phyloP scores from a whole-genome alignment of 2,797 vertebrate species.

The Clamator glandarius region DNA sequence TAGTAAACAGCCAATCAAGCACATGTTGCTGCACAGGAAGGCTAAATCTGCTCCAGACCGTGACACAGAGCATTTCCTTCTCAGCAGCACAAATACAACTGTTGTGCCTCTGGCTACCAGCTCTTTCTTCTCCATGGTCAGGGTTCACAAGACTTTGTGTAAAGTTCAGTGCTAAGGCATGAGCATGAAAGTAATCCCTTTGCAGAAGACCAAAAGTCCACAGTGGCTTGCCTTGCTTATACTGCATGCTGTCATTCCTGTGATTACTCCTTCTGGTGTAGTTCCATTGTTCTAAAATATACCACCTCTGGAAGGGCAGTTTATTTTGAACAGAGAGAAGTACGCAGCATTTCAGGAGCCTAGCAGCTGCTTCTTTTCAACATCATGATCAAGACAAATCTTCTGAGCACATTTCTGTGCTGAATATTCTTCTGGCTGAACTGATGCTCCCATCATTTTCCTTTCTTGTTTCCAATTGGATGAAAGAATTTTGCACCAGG shows the following conservation, averaged over 20 bases:
- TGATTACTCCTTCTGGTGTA: neutral
- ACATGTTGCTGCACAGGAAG: neutral
- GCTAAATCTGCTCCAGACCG: neutral
- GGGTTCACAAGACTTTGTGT: neutral
- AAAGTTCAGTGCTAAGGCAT: neutral
- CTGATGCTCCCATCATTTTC: neutral
- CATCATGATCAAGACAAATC: neutral
- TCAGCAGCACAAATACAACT: neutral
- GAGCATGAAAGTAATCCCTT: neutral
- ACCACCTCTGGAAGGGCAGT: neutral
- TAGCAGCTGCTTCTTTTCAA: neutral
- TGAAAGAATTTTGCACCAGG: neutral
- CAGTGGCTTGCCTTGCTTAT: neutral
- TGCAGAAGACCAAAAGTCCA: neutral
- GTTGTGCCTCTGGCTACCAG: neutral
- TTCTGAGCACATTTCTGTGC: neutral
- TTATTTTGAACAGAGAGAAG: neutral
- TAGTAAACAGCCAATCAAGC: neutral
- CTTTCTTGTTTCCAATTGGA: neutral
- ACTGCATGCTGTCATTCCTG: neutral
- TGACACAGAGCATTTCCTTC: neutral
- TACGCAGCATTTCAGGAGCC: neutral
- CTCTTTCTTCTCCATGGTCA: neutral
- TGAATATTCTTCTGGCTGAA: neutral
- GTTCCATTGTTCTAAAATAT: slow-evolving; percentile 23